These are phyloP conservation scores for Etheostoma spectabile DNA, from an alignment of 2,113 vertebrate genomes.

Conservation along the genomic window DNA sequence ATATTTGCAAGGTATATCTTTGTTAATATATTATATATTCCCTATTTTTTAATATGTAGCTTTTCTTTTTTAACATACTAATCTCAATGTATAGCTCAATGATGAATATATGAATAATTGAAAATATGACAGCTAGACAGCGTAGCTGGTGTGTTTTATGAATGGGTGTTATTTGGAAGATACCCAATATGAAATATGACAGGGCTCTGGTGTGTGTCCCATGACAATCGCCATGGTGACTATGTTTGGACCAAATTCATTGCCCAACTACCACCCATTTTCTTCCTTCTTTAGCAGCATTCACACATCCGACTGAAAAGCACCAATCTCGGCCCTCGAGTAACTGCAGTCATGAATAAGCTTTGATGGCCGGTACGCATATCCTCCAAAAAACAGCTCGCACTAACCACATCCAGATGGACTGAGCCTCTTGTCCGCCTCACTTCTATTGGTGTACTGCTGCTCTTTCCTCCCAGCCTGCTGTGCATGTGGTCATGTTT, in stretches of 20 bases:
- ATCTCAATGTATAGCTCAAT: not conserved
- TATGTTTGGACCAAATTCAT: slow-evolving; percentile 60
- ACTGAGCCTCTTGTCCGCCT: slow-evolving; percentile 23
- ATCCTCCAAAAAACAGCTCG: slow-evolving; percentile 52
- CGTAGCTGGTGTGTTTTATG: slow-evolving; percentile 12
- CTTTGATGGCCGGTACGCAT: slow-evolving; percentile 42
- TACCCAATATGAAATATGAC: slow-evolving; percentile 20
- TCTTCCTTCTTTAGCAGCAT: slow-evolving; percentile 45
- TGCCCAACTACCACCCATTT: slow-evolving; percentile 30
- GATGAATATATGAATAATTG: not conserved
- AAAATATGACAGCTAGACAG: not conserved
- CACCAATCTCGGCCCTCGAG: slow-evolving; percentile 60
- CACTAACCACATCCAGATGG: slow-evolving; percentile 75
- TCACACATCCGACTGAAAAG: slow-evolving; percentile 32
- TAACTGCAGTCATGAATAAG: slow-evolving; percentile 56
- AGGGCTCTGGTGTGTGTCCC: slow-evolving; percentile 35
- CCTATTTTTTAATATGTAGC: not conserved
- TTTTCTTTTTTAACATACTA: not conserved
- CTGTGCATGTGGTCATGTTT: slow-evolving; percentile 58
- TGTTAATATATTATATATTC: not conserved
- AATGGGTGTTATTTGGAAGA: slow-evolving; percentile 24
- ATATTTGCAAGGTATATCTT: not conserved
- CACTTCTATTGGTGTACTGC: slow-evolving; percentile 1
- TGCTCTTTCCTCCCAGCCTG: slow-evolving; percentile 23
- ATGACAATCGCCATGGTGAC: slow-evolving; percentile 54